Conservation (phyloP, 2,888 invertebrate species). For the Proisotoma minuta region DNA sequence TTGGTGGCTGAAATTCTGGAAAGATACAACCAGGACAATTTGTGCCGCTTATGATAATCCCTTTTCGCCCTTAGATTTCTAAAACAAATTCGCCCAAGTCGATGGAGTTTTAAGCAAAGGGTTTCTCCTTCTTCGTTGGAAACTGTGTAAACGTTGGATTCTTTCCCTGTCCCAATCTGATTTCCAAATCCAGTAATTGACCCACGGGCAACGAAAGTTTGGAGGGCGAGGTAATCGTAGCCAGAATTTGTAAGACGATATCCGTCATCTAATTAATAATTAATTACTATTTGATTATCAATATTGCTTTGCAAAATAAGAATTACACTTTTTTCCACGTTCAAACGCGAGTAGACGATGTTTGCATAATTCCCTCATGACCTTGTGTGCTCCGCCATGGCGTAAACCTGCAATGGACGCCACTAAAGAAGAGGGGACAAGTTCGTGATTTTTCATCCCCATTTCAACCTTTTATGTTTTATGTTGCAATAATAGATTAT, state of each 20-base stretch:
- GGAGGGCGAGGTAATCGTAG: conserved; percentile 93
- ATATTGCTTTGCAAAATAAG: background rate
- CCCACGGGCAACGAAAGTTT: conserved; percentile 73
- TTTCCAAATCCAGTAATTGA: conserved; percentile 85
- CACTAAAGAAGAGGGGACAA: conserved; percentile 83
- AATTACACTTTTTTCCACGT: conserved; percentile 83
- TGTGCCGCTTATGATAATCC: conserved; percentile 89
- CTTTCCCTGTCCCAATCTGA: conserved; percentile 98
- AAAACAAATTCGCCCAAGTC: conserved; percentile 91
- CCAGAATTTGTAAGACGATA: conserved; percentile 92
- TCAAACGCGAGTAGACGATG: conserved; percentile 88
- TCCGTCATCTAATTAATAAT: conserved; percentile 72
- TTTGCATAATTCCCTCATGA: conserved; percentile 82
- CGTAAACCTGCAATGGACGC: conserved; percentile 89
- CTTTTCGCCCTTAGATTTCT: conserved; percentile 91
- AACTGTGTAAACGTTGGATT: conserved; percentile 92
- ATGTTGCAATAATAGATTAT: background rate
- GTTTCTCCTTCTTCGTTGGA: conserved; percentile 72
- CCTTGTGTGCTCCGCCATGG: conserved; percentile 88
- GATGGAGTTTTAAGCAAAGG: conserved; percentile 84
- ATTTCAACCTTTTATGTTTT: conserved; percentile 75
- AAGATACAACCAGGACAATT: conserved; percentile 91
- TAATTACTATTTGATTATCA: background rate
- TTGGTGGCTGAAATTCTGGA: conserved; percentile 94
- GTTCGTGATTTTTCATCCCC: conserved; percentile 99